Percentiles rank a stretch among this genome's conserved stretches.
These are phyloP conservation scores for Brachyhypopomus occidentalis DNA, from an alignment of 2,113 vertebrate genomes.

Conservation along the genomic window DNA sequence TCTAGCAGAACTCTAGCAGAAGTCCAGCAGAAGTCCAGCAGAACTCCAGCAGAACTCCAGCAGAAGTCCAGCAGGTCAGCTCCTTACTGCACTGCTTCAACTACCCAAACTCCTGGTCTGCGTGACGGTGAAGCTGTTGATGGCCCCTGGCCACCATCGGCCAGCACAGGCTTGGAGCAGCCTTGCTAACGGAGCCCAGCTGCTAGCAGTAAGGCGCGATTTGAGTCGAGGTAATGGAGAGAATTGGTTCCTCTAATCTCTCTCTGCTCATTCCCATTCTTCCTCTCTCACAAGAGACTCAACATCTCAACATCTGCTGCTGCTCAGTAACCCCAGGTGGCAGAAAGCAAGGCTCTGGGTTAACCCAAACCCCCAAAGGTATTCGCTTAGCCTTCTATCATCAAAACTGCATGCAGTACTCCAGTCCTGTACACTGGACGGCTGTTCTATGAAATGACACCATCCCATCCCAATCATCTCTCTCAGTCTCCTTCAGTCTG, in stretches of 20 bases:
- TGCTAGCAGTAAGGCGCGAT: not conserved
- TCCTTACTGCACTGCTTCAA: not conserved
- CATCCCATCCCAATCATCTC: not conserved
- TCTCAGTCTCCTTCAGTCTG: not conserved
- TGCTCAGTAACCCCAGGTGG: not conserved
- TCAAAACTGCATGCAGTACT: slow-evolving; percentile 60
- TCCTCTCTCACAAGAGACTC: not conserved
- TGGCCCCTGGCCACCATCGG: not conserved
- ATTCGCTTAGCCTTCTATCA: not conserved
- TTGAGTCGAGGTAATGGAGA: not conserved
- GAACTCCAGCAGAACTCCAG: not conserved
- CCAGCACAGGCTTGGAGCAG: not conserved
- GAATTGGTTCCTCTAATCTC: not conserved
- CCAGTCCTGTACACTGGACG: not conserved
- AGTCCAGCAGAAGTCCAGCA: no score
- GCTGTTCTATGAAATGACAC: no score
- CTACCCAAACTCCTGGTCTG: not conserved
- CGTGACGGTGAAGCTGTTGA: slow-evolving; percentile 1
- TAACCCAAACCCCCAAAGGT: not conserved
- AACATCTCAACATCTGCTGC: slow-evolving; percentile 34
- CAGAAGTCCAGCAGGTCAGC: not conserved
- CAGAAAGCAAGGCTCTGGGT: not conserved
- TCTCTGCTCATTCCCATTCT: not conserved
- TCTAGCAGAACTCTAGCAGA: not conserved
- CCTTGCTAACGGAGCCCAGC: slow-evolving; percentile 16